Evolutionary conservation across 30 jellyfish, hydroid and myxozoan genomes (phyloP).

Genomic region (Mastigias papua): DNA sequence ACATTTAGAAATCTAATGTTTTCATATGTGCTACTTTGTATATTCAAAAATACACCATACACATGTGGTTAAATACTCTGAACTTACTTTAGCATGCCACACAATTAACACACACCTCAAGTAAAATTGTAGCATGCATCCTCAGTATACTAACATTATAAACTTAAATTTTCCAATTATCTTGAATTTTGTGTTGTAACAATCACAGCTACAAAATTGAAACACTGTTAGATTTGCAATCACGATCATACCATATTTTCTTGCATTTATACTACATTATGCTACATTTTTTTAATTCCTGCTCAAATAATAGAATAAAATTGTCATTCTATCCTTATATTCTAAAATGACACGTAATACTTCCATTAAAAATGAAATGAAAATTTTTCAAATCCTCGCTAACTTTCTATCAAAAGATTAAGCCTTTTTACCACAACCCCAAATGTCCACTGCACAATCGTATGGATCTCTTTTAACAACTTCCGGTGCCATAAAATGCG

Average conservation of each 20-base stretch:
- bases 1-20: too few species aligned
- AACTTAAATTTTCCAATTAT: too few species aligned
- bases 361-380: background rate
- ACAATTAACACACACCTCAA: too few species aligned
- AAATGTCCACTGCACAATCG: conserved; percentile 88
- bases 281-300: background rate
- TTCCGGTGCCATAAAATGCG: conserved; percentile 98
- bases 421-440: conserved; percentile 94
- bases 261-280: background rate
- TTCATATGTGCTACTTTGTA: too few species aligned
- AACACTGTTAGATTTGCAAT: too few species aligned
- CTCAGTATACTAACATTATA: too few species aligned
- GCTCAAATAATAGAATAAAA: background rate
- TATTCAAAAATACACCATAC: too few species aligned
- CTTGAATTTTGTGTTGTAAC: too few species aligned
- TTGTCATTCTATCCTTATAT: background rate
- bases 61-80: too few species aligned
- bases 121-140: too few species aligned
- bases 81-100: too few species aligned
- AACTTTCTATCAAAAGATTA: background rate
- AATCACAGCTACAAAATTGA: too few species aligned
- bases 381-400: background rate
- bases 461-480: conserved; percentile 87
- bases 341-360: background rate
- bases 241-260: background rate